Base-by-base conservation (phyloP, 2,113 vertebrate species). In the Opisthocomus hoazin region DNA sequence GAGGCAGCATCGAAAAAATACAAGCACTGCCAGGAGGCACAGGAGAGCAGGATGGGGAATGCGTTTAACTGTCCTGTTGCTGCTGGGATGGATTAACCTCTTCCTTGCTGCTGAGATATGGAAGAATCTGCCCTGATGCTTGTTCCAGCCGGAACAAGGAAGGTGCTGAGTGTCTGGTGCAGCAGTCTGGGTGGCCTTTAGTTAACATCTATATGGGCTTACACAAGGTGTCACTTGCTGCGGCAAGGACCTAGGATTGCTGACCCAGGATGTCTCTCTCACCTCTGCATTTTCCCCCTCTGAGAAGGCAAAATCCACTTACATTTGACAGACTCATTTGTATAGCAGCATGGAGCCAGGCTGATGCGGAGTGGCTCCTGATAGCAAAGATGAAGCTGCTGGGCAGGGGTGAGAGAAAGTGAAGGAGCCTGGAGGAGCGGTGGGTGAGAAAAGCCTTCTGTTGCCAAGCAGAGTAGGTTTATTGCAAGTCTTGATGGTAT, bases 391-490 rank as follows among this genome's bases (percentile, higher is more conserved):
- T 4, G 53, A 82, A 69, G 65, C 57, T 84, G 22, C 48, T 73
- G 58, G 43, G 51, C 14, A 7, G 7, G n/a, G 64, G 15, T 3
- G 18, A 45, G 48, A 46, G 63, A 51, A 79, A 15, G 27, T 26
- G 17, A 56, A 34, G 37, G 53, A 73, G 70, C 32, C 12, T 0
- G 0, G 63, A 81, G n/a, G 51, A 79, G 54, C 0, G 0, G 61
- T 30, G 74, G 74, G 65, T 85, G 79, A 79, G 91, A 91, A 93
- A 95, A 94, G 29, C 54, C 34, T 50, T 26, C 37, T 87, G 78
- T 84, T 94, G 89, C 84, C 78, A 83, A 87, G 69, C 3, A 4
- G 58, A 85, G 63, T 68, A 61, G 63, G 83, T 91, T 95, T 95
- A 90, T 58, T 93, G 66, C n/a, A 48, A 88, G 41, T 22, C 41